Evolutionary conservation across 2,797 vertebrate species (phyloP).

Genomic region (Dipus sagitta): DNA sequence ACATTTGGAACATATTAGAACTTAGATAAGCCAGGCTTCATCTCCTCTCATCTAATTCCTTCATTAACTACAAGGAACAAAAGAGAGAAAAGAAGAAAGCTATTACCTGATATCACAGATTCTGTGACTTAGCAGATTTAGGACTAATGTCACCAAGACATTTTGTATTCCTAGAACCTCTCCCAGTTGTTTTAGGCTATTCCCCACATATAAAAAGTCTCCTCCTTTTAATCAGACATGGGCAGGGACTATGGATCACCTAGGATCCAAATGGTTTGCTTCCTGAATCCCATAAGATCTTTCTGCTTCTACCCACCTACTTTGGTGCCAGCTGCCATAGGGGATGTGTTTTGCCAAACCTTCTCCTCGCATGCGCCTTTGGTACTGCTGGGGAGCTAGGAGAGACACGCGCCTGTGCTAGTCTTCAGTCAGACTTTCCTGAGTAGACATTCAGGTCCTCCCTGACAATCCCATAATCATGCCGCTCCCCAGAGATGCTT

Average conservation of each 20-base stretch:
- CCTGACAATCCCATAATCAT: not conserved
- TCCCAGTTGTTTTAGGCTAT: no score
- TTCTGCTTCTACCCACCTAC: not conserved
- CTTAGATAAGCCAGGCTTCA: not conserved
- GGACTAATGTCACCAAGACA: not conserved
- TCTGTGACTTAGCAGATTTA: not conserved
- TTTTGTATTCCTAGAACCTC: not conserved
- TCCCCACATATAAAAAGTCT: no score
- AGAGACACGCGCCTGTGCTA: not conserved
- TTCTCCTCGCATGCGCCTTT: no score
- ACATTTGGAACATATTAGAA: not conserved
- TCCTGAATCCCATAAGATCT: no score
- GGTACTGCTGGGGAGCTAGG: not conserved
- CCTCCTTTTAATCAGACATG: not conserved
- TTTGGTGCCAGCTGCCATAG: not conserved
- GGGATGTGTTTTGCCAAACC: not conserved
- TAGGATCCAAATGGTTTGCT: not conserved
- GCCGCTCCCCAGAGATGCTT: not conserved
- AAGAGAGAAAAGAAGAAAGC: not conserved
- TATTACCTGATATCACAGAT: not conserved
- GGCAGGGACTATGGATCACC: not conserved
- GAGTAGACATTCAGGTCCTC: not conserved
- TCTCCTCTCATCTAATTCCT: not conserved
- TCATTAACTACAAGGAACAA: not conserved
- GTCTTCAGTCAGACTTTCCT: not conserved